phyloP scores from a whole-genome alignment of 2,113 vertebrate species.

The Zapus hudsonius region DNA sequence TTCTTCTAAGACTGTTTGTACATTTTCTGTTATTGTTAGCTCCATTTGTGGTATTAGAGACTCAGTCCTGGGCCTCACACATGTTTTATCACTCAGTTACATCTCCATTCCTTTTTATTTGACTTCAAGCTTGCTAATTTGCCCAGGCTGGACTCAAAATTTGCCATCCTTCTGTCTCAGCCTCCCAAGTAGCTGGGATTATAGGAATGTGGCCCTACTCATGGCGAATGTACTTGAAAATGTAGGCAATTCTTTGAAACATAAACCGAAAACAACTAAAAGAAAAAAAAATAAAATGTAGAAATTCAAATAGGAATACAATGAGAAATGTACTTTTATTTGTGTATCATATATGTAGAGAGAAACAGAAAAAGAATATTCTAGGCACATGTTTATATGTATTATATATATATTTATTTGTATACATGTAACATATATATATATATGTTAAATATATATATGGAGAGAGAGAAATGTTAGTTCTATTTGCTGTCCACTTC shows the following conservation, averaged over 20 bases:
- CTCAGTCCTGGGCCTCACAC: not conserved
- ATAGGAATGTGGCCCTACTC: not conserved
- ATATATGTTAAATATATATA: not conserved
- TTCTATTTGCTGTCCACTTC: not conserved
- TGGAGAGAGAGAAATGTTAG: not conserved
- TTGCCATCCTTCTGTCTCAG: not conserved
- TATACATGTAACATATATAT: not conserved
- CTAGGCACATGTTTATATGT: too few species aligned
- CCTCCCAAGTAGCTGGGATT: not conserved
- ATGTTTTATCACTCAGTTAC: not conserved
- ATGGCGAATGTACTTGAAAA: not conserved
- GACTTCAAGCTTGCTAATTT: not conserved
- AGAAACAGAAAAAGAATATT: not conserved
- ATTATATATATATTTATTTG: not conserved
- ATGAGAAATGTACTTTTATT: not conserved
- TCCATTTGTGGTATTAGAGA: not conserved
- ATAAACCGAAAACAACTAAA: not conserved
- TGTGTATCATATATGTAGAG: not conserved
- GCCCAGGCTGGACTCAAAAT: not conserved
- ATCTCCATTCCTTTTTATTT: not conserved
- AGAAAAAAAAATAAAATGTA: not conserved
- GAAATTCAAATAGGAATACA: not conserved
- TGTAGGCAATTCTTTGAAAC: not conserved
- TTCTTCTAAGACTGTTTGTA: not conserved
- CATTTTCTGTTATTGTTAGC: too few species aligned